These are phyloP conservation scores for Petrocephalus sullivani DNA, from an alignment of 2,797 vertebrate genomes.

Conservation along the genomic window DNA sequence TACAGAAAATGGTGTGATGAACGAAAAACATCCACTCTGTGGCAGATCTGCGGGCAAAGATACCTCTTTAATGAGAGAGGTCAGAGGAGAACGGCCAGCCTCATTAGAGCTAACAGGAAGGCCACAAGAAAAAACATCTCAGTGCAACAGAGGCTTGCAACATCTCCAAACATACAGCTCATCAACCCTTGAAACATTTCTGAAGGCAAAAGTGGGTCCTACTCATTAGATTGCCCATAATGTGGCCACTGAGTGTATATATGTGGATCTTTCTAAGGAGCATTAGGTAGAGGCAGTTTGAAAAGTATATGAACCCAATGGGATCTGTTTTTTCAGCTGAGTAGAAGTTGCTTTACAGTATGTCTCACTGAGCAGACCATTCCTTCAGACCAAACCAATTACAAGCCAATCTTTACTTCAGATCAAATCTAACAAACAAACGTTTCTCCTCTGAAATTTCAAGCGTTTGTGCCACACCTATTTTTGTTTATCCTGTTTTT, in stretches of 20 bases:
- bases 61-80: constrained; percentile 3
- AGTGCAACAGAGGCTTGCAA: background rate
- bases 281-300: background rate
- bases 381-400: background rate
- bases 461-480: background rate
- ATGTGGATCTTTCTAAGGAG: background rate
- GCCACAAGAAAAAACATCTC: background rate
- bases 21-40: background rate
- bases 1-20: background rate
- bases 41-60: background rate
- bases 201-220: background rate
- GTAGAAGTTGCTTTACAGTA: background rate
- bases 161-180: background rate
- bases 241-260: background rate
- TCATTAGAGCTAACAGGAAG: background rate
- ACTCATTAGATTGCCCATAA: background rate
- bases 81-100: background rate
- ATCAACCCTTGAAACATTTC: background rate
- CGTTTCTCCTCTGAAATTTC: background rate
- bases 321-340: background rate
- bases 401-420: background rate
- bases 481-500: background rate
- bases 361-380: background rate
- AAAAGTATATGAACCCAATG: background rate
- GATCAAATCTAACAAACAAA: background rate